These are phyloP conservation scores for Bactericera cockerelli DNA, from an alignment of 1,140 invertebrate genomes.

Conservation along the genomic window DNA sequence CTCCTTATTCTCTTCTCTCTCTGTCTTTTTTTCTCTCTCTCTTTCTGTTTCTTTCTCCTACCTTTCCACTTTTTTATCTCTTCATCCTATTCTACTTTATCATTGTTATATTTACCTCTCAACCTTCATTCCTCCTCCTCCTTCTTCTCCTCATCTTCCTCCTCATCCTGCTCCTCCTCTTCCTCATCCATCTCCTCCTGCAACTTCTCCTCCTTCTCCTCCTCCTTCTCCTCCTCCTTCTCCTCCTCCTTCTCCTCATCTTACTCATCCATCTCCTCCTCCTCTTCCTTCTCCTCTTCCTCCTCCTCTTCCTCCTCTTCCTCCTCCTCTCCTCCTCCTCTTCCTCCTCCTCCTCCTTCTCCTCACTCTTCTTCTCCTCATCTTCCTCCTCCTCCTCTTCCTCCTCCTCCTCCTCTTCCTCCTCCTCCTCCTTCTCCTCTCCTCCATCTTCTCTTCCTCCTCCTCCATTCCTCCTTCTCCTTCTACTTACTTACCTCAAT, in stretches of 20 bases:
- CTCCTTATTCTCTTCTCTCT: too few species aligned
- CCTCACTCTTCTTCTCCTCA: conserved; percentile 10
- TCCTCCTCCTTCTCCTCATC: too few species aligned
- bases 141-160: too few species aligned
- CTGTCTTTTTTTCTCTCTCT: too few species aligned
- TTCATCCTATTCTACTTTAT: too few species aligned
- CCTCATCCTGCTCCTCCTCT: not conserved
- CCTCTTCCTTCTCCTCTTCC: conserved; percentile 6
- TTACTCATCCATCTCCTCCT: not conserved
- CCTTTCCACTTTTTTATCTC: too few species aligned
- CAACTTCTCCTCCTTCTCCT: not conserved
- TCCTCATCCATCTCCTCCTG: not conserved
- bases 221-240: too few species aligned
- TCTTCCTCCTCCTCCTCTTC: conserved; percentile 9
- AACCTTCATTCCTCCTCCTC: not conserved
- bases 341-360: not conserved
- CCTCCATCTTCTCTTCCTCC: too few species aligned
- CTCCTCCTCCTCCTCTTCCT: too few species aligned
- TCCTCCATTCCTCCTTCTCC: too few species aligned
- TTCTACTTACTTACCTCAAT: conserved; percentile 4
- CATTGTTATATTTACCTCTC: not conserved
- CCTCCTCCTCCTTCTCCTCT: not conserved
- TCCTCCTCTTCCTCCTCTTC: conserved; percentile 6
- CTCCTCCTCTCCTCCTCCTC: conserved; percentile 5
- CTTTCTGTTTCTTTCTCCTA: too few species aligned